Evolutionary conservation across 2,113 vertebrate genomes (phyloP), one percentile per base, ranked within the genome.

Genomic region (Delphinus delphis): DNA sequence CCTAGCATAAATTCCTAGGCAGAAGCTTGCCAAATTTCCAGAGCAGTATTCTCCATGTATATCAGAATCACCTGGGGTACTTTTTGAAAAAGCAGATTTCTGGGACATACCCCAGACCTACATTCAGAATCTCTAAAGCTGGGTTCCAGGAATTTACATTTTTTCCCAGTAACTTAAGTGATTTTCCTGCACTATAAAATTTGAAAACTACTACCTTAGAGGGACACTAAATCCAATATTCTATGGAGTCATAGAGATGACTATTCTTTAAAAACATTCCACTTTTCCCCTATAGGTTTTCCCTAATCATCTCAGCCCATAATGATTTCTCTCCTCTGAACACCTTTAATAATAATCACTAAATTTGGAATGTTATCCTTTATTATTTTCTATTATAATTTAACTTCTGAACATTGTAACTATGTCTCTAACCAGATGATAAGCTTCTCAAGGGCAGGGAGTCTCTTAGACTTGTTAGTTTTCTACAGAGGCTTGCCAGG

Each of bases 131-230:
- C 12, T 76, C 36, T 38, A 53, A 87, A 53, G n/a, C 3, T 68
- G 5, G 15, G 21, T 84, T n/a, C n/a, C 38, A 95, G 65, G 53
- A 70, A 77, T 86, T 86, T 85, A 50, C 5, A 62, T 58, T 73
- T 92, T 95, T 71, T 25, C 18, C 77, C 36, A 88, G 31, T 47
- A 95, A 84, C 18, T 67, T 14, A 41, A 8, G 8, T 88, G 38
- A 95, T 88, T 83, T 93, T 83, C 44, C 83, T 38, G 8, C 14
- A 85, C 12, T 85, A 50, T 95, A 41, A 95, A 76, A 47, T 93
- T 12, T 91, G 44, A 53, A 85, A 97, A 71, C 33, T 53, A n/a
- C 7, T 65, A 9, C 20, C 70, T 82, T 80, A 76, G 31, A 95
- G 33, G 8, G 12, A 89, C 26, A 74, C 14, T 85, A 17, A 25